These are phyloP conservation scores for Eurytemora carolleeae DNA, from an alignment of 1,140 invertebrate species.

Conservation along the genomic window DNA sequence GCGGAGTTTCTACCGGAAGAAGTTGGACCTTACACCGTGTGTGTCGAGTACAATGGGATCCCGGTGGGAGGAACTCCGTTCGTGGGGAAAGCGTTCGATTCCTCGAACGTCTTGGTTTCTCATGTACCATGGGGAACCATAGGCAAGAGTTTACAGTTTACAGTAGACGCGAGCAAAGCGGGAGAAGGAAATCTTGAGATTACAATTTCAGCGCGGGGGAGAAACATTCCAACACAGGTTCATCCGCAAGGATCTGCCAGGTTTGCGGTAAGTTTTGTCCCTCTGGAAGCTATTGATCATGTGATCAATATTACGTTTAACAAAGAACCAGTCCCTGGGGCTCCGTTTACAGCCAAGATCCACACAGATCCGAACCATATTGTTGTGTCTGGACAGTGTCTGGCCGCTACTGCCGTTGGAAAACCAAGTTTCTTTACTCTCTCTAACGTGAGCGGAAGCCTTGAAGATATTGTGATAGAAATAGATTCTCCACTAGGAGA, in stretches of 20 bases:
- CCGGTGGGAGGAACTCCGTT: conserved; percentile 74
- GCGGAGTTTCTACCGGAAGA: conserved; percentile 71
- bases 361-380: conserved; percentile 44
- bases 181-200: conserved; percentile 97
- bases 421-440: conserved; percentile 50
- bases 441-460: conserved; percentile 49
- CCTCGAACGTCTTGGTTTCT: conserved; percentile 31
- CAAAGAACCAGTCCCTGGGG: conserved; percentile 49
- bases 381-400: conserved; percentile 44
- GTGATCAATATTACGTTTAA: conserved; percentile 92
- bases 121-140: conserved; percentile 30
- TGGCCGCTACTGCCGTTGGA: conserved; percentile 45
- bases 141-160: conserved; percentile 31
- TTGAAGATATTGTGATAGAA: conserved; percentile 79
- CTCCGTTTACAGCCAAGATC: conserved; percentile 19
- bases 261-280: conserved; percentile 88
- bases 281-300: conserved; percentile 77
- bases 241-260: conserved; percentile 62
- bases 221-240: conserved; percentile 92
- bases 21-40: conserved; percentile 68
- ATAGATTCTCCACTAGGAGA: conserved; percentile 65
- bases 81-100: conserved; percentile 75
- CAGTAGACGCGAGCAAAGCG: conserved; percentile 82
- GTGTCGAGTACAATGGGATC: conserved; percentile 68
- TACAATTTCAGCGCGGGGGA: conserved; percentile 73